Conservation (phyloP, 2,113 vertebrate species). For the Saguinus imperator region DNA sequence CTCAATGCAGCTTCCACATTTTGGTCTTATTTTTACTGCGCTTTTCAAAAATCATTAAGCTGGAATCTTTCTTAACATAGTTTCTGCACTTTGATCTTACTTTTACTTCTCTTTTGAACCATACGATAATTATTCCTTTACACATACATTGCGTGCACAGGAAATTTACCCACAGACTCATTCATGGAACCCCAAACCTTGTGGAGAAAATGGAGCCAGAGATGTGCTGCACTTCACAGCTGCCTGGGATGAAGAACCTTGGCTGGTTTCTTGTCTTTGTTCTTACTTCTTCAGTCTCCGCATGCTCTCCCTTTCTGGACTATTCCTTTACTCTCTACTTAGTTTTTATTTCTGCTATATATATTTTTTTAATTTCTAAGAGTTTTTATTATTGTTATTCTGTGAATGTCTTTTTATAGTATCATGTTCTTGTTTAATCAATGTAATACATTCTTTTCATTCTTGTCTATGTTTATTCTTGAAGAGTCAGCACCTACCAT, state of each 20-base stretch:
- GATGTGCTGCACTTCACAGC: not conserved
- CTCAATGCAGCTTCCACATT: not conserved
- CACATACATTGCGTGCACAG: not conserved
- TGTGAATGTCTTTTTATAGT: not conserved
- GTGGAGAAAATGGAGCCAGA: not conserved
- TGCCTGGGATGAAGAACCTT: not conserved
- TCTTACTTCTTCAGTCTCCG: not conserved
- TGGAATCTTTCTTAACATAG: not conserved
- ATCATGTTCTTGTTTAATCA: not conserved
- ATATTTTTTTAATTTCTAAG: not conserved
- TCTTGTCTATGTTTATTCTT: not conserved
- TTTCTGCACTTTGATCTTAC: not conserved
- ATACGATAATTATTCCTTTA: not conserved
- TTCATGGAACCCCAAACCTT: not conserved
- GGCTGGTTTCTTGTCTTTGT: not conserved
- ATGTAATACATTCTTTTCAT: not conserved
- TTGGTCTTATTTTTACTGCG: not conserved
- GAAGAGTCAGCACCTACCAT: not conserved
- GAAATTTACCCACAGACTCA: not conserved
- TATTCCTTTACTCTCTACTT: not conserved
- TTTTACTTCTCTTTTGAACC: not conserved
- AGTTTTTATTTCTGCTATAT: not conserved
- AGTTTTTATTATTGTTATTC: not conserved
- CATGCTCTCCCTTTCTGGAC: not conserved
- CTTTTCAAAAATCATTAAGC: not conserved